Evolutionary conservation across 1,140 invertebrate genomes (phyloP).

Genomic region (Drosophila lowei): DNA sequence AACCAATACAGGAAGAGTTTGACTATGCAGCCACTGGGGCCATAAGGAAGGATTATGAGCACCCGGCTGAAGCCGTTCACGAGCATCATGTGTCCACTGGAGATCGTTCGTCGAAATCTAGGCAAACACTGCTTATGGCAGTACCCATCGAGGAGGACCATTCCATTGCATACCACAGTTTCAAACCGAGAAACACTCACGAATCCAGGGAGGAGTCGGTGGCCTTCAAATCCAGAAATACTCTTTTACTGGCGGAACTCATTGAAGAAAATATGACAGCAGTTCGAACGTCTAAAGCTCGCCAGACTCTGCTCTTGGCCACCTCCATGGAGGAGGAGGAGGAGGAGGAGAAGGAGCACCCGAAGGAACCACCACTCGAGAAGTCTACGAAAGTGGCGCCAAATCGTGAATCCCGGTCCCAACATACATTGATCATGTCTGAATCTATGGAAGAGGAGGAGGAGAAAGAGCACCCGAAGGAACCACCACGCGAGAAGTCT

Average conservation of each 20-base stretch:
- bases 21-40: background rate
- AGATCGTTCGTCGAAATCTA: background rate
- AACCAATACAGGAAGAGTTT: background rate
- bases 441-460: conserved; percentile 5
- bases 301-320: conserved; percentile 5
- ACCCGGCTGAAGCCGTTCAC: too few relatives aligned
- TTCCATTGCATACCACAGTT: background rate
- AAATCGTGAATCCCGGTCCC: background rate
- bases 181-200: background rate
- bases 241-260: conserved; percentile 9
- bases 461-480: background rate
- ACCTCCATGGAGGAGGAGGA: conserved; percentile 10
- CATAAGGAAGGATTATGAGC: too few relatives aligned
- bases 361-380: background rate
- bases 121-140: conserved; percentile 11
- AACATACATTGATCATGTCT: too few relatives aligned
- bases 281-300: background rate
- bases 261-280: conserved; percentile 3
- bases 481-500: background rate
- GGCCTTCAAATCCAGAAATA: conserved; percentile 2
- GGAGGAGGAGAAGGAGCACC: background rate
- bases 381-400: background rate
- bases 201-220: too few relatives aligned
- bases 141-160: conserved; percentile 26
- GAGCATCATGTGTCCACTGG: background rate